Evolutionary conservation across 1,140 invertebrate species (phyloP).

Genomic region (Oryctes rhinoceros): DNA sequence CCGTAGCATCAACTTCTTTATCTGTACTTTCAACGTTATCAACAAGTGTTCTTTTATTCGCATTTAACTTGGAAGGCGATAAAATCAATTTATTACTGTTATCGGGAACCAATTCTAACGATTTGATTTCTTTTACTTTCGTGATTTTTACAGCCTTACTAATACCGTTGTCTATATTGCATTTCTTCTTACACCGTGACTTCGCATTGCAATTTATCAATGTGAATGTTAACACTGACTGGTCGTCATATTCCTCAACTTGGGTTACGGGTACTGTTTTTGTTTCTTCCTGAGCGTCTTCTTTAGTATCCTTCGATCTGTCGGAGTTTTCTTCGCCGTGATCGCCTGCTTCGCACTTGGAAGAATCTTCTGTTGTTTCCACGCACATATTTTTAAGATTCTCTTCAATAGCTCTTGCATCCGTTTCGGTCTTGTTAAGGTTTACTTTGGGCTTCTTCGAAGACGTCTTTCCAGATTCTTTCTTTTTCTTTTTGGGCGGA

Average conservation of each 20-base stretch:
- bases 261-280: neutral
- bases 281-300: neutral
- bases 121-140: conserved; percentile 44
- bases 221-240: conserved; percentile 4
- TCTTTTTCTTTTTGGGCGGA: conserved; percentile 25
- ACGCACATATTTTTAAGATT: conserved; percentile 9
- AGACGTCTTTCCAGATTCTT: neutral
- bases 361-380: neutral
- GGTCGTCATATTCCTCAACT: neutral
- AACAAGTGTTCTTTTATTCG: conserved; percentile 49
- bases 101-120: conserved; percentile 39
- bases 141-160: conserved; percentile 47
- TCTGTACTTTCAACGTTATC: conserved; percentile 42
- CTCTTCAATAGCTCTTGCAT: conserved; percentile 24
- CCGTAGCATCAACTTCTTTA: conserved; percentile 27
- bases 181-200: conserved; percentile 46
- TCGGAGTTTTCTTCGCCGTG: neutral
- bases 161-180: conserved; percentile 44
- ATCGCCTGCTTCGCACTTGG: neutral
- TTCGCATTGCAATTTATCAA: conserved; percentile 44
- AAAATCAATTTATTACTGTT: conserved; percentile 46
- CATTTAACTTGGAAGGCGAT: conserved; percentile 52
- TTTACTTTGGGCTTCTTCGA: conserved; percentile 14
- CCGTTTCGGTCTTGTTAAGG: conserved; percentile 38
- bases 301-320: neutral